Base-by-base conservation (phyloP, 1,140 invertebrate genomes). In the Heliconius hermathena region DNA sequence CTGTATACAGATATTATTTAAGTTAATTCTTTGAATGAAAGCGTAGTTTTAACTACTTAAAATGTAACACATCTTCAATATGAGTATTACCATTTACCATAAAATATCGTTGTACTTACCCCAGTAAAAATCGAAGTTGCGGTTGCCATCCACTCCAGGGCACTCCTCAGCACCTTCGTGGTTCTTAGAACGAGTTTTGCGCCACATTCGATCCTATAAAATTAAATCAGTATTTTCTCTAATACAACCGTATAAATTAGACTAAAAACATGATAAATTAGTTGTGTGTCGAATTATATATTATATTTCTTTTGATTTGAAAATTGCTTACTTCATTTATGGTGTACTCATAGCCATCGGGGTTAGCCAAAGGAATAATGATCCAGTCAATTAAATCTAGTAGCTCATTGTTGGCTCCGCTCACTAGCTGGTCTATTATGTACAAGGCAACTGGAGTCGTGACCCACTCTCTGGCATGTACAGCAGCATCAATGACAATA, bases 401-500 rank as follows among this genome's bases (percentile, higher is more conserved):
- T 8, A 97, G 81, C 16, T 95, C 88, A 3, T 72, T 86, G 60
- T 95, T 88, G 3, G 87, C 94, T 26, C 96, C 91, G 41, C 96
- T 95, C 1, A 96, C 95, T 46, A 97, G 85, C 85, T 96, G 94
- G 78, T 96, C 88, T 20, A 97, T 96, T 13, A 97, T 95, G 90
- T 96, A 97, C 0, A 96, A 84, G 38, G 95, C 96, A 0, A 96
- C 95, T 0, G 96, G 96, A 8, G 96, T 95, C 0, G 96, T 95
- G 57, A 97, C 96, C 97, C 97, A 97, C 94, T 97, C 97, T 74
- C 97, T 93, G 1, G 97, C 96, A 91, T 97, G 97, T 52, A 96
- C 93, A 16, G 93, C 95, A 46, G 95, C 95, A 76, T 96, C 95
- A 57, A 96, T 90, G 3, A 96, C 89, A 73, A 96, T 94, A 0